phyloP scores from a whole-genome alignment of 2,797 vertebrate species.

The Pseudopleuronectes americanus region DNA sequence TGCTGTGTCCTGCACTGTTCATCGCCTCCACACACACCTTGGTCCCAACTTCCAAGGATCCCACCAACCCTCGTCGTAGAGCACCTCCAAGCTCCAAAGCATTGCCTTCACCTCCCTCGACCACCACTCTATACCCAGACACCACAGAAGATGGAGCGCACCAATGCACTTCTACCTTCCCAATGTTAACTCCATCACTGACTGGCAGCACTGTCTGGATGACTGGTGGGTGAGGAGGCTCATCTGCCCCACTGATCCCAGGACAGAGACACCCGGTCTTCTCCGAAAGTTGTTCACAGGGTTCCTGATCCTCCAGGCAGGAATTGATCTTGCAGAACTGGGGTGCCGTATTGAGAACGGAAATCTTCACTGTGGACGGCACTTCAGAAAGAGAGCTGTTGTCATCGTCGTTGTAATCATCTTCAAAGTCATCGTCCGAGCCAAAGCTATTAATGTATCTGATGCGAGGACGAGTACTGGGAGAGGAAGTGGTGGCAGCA shows the following conservation, averaged over 20 bases:
- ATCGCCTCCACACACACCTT: conserved; percentile 85
- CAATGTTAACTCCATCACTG: conserved; percentile 41
- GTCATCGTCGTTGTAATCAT: background rate
- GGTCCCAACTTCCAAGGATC: conserved; percentile 69
- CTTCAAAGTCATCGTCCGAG: background rate
- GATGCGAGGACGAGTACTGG: conserved; percentile 56
- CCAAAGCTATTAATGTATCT: conserved; percentile 7
- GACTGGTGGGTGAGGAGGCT: conserved; percentile 74
- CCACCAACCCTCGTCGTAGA: conserved; percentile 65
- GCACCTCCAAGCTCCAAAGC: conserved; percentile 45
- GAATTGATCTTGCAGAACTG: conserved; percentile 77
- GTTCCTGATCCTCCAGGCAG: conserved; percentile 82
- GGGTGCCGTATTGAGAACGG: accelerated
- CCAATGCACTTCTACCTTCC: conserved; percentile 81
- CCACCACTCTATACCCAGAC: conserved; percentile 77
- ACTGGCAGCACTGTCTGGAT: conserved; percentile 66
- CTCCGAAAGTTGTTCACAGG: conserved; percentile 72
- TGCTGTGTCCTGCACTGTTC: conserved; percentile 83
- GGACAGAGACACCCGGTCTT: conserved; percentile 79
- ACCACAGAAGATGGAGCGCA: conserved; percentile 88
- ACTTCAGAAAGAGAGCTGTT: background rate
- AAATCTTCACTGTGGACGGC: background rate
- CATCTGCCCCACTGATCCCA: conserved; percentile 71
- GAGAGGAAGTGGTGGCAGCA: conserved; percentile 46
- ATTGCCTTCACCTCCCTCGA: conserved; percentile 14